These are phyloP conservation scores for Serripes groenlandicus DNA, from an alignment of 2,888 invertebrate species.

Conservation along the genomic window DNA sequence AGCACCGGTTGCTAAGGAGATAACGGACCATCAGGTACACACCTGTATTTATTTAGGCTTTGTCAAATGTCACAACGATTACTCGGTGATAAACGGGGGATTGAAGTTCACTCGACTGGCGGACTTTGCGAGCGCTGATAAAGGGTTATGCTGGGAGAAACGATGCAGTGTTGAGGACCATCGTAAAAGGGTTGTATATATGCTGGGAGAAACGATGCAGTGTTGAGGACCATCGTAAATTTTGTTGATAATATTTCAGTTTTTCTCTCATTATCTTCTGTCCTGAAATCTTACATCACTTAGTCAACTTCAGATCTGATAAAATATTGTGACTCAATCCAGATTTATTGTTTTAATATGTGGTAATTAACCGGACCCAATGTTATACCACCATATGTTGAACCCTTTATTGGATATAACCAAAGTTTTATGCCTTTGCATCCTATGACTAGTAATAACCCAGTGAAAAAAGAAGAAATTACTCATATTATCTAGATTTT, in stretches of 20 bases:
- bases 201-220: conserved; percentile 26
- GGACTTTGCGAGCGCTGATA: conserved; percentile 62
- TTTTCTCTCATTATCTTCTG: conserved; percentile 58
- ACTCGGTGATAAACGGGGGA: conserved; percentile 54
- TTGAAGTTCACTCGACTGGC: conserved; percentile 61
- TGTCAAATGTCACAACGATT: conserved; percentile 66
- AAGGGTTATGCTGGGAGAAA: neutral
- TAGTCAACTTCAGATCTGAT: conserved; percentile 40
- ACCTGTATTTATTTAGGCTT: conserved; percentile 67
- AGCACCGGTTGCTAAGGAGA: conserved; percentile 58
- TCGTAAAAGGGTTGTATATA: conserved; percentile 6
- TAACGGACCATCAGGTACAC: conserved; percentile 44
- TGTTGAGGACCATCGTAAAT: conserved; percentile 54
- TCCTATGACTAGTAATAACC: neutral
- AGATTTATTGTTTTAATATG: conserved; percentile 48
- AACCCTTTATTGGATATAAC: neutral
- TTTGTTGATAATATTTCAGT: conserved; percentile 62
- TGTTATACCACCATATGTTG: neutral
- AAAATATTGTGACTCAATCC: conserved; percentile 24
- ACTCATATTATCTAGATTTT: neutral
- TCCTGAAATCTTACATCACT: conserved; percentile 60
- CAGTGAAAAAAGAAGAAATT: conserved; percentile 2
- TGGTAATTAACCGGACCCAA: neutral
- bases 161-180: neutral
- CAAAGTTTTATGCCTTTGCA: neutral